These are phyloP conservation scores for Strigamia maritima DNA, from an alignment of 2,888 invertebrate genomes.

Conservation along the genomic window DNA sequence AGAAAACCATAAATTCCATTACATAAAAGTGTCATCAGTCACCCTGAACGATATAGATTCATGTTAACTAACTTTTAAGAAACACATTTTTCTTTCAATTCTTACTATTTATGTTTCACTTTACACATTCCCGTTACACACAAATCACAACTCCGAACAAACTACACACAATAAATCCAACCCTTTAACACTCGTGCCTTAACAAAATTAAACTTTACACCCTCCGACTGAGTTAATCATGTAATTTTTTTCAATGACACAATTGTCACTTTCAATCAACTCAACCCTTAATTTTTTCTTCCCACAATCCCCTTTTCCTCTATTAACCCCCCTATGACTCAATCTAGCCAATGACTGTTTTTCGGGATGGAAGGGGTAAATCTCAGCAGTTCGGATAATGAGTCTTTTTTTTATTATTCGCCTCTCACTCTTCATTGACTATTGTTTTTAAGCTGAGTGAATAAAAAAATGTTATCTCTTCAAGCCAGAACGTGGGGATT, in stretches of 20 bases:
- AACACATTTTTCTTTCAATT: neutral
- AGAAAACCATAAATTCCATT: neutral
- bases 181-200: constrained; percentile 19
- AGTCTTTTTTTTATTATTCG: neutral
- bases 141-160: constrained; percentile 18
- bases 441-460: constrained; percentile 17
- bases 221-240: constrained; percentile 16
- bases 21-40: neutral
- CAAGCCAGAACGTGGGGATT: constrained; percentile 22
- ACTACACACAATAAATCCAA: constrained; percentile 15
- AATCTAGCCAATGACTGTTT: constrained; percentile 34
- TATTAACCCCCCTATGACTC: constrained; percentile 34
- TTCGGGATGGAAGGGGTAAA: constrained; percentile 16
- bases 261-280: constrained; percentile 34
- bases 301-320: constrained; percentile 33
- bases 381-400: neutral
- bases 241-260: constrained; percentile 24
- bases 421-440: constrained; percentile 17
- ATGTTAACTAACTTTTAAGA: neutral
- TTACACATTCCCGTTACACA: neutral
- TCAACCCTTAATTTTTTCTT: constrained; percentile 30
- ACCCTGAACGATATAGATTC: neutral
- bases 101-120: constrained; percentile 5
- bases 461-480: constrained; percentile 18
- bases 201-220: constrained; percentile 32